Evolutionary conservation across 2,888 invertebrate species (phyloP).

Genomic region (Lasius platythorax): DNA sequence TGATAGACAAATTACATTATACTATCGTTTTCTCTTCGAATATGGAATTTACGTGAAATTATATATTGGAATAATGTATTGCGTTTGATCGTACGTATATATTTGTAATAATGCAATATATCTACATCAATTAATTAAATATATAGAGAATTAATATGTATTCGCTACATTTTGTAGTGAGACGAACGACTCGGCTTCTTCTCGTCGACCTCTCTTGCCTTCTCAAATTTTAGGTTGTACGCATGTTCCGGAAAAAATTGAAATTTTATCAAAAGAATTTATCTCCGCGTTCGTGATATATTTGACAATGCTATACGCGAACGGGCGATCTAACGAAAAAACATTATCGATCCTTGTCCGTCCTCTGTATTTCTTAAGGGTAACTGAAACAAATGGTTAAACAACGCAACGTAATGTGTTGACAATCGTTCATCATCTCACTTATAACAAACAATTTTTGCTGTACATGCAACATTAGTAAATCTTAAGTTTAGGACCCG

Average conservation of each 20-base stretch:
- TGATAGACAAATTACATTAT: background rate
- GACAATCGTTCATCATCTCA: background rate
- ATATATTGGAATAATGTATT: background rate
- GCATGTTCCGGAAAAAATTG: slow-evolving; percentile 55
- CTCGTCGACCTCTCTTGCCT: background rate
- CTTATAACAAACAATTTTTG: background rate
- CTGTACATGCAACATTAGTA: background rate
- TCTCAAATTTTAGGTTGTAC: slow-evolving; percentile 23
- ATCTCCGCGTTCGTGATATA: background rate
- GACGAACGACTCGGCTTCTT: background rate
- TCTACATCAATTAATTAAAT: background rate
- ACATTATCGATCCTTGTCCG: too few species aligned
- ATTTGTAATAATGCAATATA: background rate
- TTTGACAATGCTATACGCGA: slow-evolving; percentile 21
- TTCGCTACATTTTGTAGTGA: background rate
- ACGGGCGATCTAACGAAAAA: slow-evolving; percentile 6
- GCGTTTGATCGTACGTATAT: background rate
- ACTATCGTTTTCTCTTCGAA: background rate
- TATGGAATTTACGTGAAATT: background rate
- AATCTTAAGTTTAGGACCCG: background rate
- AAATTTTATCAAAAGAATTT: background rate
- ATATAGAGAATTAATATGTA: background rate
- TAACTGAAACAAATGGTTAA: slow-evolving; percentile 20
- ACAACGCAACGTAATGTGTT: slow-evolving; percentile 9
- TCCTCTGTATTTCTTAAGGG: too few species aligned